Evolutionary conservation across 2,113 vertebrate species (phyloP).

Genomic region (Collichthys lucidus): DNA sequence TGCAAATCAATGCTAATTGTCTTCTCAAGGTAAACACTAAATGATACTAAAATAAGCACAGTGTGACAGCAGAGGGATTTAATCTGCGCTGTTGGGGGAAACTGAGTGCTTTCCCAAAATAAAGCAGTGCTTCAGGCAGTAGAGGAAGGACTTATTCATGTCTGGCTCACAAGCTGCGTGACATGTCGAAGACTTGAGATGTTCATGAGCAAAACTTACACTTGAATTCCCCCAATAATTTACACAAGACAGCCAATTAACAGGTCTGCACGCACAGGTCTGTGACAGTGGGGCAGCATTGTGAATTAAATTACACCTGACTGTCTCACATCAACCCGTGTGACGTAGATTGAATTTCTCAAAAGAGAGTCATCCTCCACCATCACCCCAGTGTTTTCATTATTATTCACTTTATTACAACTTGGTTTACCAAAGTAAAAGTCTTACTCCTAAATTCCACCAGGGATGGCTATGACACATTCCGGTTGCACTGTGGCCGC

Average conservation of each 20-base stretch:
- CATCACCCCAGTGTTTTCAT: slow-evolving; percentile 25
- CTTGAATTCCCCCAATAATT: slow-evolving; percentile 56
- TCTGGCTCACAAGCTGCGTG: slow-evolving; percentile 24
- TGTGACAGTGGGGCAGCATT: slow-evolving; percentile 29
- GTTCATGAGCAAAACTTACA: slow-evolving; percentile 15
- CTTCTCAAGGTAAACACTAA: slow-evolving; percentile 55
- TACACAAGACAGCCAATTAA: slow-evolving; percentile 66
- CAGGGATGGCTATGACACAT: too few species aligned
- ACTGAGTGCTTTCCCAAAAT: slow-evolving; percentile 42
- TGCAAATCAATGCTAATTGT: slow-evolving; percentile 59
- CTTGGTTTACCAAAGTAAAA: not conserved
- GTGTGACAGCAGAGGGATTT: slow-evolving; percentile 48
- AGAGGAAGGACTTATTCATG: slow-evolving; percentile 26
- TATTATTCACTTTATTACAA: slow-evolving; percentile 25
- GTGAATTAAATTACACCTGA: slow-evolving; percentile 62
- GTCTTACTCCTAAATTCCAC: too few species aligned
- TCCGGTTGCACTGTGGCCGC: too few species aligned
- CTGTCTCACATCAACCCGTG: slow-evolving; percentile 21
- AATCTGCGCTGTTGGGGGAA: slow-evolving; percentile 26
- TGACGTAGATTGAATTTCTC: slow-evolving; percentile 54
- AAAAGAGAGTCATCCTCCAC: slow-evolving; percentile 33
- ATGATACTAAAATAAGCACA: slow-evolving; percentile 40
- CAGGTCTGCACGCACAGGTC: slow-evolving; percentile 33
- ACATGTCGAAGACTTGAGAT: slow-evolving; percentile 9
- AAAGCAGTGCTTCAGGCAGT: slow-evolving; percentile 28